Percentiles rank a stretch among this genome's conserved stretches.
phyloP scores from a whole-genome alignment of 2,888 invertebrate species.

The Morpho achilles region DNA sequence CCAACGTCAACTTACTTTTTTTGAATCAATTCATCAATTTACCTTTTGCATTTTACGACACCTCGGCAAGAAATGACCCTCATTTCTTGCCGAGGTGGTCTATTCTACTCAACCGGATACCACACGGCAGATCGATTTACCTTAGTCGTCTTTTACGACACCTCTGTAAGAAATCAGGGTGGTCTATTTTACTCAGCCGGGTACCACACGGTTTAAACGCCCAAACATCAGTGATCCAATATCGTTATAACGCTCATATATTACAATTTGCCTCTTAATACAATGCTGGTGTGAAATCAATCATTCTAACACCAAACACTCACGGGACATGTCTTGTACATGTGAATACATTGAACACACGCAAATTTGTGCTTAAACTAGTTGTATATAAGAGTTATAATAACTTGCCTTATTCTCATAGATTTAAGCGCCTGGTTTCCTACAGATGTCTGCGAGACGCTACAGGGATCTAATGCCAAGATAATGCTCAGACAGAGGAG shows the following conservation, averaged over 20 bases:
- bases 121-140: no score
- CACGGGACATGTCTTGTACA: constrained; percentile 4
- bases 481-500: constrained; percentile 68
- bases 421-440: neutral
- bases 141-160: no score
- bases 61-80: no score
- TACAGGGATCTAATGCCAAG: constrained; percentile 51
- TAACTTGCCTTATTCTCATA: neutral
- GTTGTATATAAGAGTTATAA: neutral
- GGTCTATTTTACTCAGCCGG: no score
- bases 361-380: constrained; percentile 1
- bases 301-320: constrained; percentile 20
- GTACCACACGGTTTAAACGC: neutral
- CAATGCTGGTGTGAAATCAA: constrained; percentile 25
- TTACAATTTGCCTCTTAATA: constrained; percentile 27
- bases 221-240: constrained; percentile 4
- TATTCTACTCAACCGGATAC: no score
- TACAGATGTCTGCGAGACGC: constrained; percentile 22
- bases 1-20: no score
- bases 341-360: neutral
- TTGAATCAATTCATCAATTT: no score
- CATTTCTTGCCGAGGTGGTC: no score
- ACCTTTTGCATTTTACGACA: no score
- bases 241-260: constrained; percentile 16
- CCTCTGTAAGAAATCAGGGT: no score